Evolutionary conservation across 2,888 invertebrate genomes (phyloP), one percentile per base, ranked within the genome.

Genomic region (Parelbella ahira): DNA sequence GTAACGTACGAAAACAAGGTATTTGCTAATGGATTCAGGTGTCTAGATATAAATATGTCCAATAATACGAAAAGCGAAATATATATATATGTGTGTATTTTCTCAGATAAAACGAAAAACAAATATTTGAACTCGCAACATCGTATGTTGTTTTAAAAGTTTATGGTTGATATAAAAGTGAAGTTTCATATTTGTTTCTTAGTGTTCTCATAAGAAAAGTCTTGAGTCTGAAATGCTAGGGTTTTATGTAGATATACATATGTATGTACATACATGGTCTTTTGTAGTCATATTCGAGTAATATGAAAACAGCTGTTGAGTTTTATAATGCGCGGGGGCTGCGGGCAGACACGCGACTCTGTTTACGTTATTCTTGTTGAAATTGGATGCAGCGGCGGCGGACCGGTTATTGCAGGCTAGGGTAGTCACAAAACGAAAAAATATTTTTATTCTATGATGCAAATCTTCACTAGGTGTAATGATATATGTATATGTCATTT

Each of bases 321-420:
- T 39, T 30, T 38, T 38, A 38, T 38, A 38, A 38, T 39, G 32
- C 39, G 24, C 24, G 25, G 24, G 25, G 39, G 32, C 32, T 39
- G 24, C 30, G 23, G 4, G 18, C 39, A 39, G 39, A 32, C 39
- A 39, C 32, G 39, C 24, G 39, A 25, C 32, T 32, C 18, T 39
- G 39, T 39, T 39, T 39, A 19, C 32, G 11, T 39, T 39, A 32
- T 32, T 39, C 25, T 36, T 7, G 39, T 32, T 32, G 39, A 25
- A 32, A 39, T 30, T 39, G 32, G 32, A 39, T 39, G 39, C 38
- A 30, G 29, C 11, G 30, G 15, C 24, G 15, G n/a, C 15, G 37
- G 28, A 30, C 12, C 9, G 29, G 12, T 37, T 21, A 5, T 6
- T 19, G 7, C n/a, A 3, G 0, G 10, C 1, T 30, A 39, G 38